Evolutionary conservation across 2,113 vertebrate species (phyloP).

Genomic region (Saguinus midas): DNA sequence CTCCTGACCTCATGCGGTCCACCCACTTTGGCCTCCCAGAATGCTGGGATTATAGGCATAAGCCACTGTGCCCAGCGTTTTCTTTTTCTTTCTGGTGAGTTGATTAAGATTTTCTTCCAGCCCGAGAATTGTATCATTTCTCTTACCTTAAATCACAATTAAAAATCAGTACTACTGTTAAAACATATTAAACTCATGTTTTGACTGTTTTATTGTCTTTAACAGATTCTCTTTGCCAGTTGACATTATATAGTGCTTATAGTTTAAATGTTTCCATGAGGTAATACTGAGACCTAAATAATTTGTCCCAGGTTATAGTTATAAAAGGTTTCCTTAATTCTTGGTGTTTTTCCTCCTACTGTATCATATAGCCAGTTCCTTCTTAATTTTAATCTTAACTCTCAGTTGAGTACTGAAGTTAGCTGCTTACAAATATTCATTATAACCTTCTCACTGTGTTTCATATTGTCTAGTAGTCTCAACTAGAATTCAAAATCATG

Average conservation of each 20-base stretch:
- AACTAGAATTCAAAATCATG: background rate
- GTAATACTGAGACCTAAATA: background rate
- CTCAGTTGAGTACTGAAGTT: background rate
- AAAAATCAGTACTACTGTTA: background rate
- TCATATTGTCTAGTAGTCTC: background rate
- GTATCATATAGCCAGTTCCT: background rate
- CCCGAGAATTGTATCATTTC: background rate
- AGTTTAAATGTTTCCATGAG: conserved; percentile 9
- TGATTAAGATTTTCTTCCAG: background rate
- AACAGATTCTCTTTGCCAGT: background rate
- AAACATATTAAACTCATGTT: conserved; percentile 40
- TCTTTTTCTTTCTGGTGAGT: conserved; percentile 27
- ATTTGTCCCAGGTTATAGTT: conserved; percentile 17
- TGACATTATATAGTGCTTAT: background rate
- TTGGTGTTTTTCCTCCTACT: background rate
- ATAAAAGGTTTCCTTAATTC: background rate
- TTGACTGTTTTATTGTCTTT: conserved; percentile 20
- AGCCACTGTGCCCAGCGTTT: background rate
- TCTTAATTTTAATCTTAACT: conserved; percentile 11
- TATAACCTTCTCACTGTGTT: background rate
- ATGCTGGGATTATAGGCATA: too few relatives aligned
- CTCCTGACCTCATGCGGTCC: too few relatives aligned
- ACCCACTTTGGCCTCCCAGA: too few relatives aligned
- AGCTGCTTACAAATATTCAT: background rate
- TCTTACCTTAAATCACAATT: background rate